Conservation (phyloP, 2,888 invertebrate species). For the Polydrusus cervinus region DNA sequence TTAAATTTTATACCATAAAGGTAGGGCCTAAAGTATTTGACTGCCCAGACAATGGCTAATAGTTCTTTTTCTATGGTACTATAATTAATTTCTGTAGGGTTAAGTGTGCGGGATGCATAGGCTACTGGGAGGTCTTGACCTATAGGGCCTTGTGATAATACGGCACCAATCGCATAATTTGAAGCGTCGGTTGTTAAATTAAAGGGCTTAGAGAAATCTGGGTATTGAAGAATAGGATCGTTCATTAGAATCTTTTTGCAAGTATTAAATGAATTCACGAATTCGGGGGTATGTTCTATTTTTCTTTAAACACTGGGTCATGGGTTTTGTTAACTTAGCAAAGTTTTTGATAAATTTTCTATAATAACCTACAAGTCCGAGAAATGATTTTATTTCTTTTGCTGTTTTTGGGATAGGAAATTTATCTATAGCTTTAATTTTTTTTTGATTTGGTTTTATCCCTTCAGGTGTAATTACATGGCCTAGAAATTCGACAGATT, state of each 20-base stretch:
- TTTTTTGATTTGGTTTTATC: conserved; percentile 50
- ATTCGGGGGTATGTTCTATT: conserved; percentile 40
- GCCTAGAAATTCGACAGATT: conserved; percentile 52
- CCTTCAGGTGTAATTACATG: conserved; percentile 56
- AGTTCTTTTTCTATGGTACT: conserved; percentile 22
- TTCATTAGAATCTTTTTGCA: conserved; percentile 50
- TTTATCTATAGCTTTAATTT: conserved; percentile 51
- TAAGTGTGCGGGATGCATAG: conserved; percentile 43
- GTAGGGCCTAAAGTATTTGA: conserved; percentile 54
- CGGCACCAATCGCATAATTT: conserved; percentile 37
- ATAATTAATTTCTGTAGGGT: conserved; percentile 39
- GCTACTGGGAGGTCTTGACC: conserved; percentile 48
- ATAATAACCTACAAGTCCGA: conserved; percentile 47
- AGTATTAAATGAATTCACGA: conserved; percentile 42
- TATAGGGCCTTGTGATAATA: conserved; percentile 45
- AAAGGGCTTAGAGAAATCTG: conserved; percentile 56
- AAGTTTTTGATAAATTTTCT: conserved; percentile 38
- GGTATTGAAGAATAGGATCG: conserved; percentile 51
- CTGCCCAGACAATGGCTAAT: conserved; percentile 21
- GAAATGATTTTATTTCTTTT: conserved; percentile 49
- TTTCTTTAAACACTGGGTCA: conserved; percentile 51
- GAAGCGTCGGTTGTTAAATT: conserved; percentile 56
- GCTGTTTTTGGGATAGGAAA: conserved; percentile 40
- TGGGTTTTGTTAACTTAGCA: conserved; percentile 41
- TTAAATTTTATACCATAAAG: conserved; percentile 1